Evolutionary conservation across 2,113 vertebrate genomes (phyloP).

Genomic region (Phylloscopus whistleri): DNA sequence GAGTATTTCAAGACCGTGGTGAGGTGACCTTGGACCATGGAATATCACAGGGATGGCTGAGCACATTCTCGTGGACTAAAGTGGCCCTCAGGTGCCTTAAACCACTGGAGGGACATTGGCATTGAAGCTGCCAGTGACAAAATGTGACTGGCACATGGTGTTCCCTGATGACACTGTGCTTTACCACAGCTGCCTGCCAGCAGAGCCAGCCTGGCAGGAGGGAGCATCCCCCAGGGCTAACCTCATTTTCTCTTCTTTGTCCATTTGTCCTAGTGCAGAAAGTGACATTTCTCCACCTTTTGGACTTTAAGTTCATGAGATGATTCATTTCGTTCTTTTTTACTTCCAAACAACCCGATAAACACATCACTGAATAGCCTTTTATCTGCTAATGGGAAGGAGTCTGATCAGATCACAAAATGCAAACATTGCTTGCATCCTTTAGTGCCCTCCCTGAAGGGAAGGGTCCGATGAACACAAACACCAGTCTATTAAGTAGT

Average conservation of each 20-base stretch:
- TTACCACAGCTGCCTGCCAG: neutral
- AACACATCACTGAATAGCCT: neutral
- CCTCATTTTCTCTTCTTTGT: neutral
- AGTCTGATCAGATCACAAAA: conserved; percentile 15
- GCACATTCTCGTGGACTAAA: neutral
- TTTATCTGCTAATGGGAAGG: neutral
- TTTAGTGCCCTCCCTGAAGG: neutral
- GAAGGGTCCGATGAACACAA: neutral
- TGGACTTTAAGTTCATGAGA: neutral
- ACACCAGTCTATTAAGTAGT: neutral
- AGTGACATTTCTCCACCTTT: neutral
- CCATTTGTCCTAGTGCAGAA: neutral
- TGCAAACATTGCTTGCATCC: neutral
- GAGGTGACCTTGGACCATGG: neutral
- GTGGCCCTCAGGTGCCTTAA: neutral
- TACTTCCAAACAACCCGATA: neutral
- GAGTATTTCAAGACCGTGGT: neutral
- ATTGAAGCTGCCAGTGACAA: neutral
- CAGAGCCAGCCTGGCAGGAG: neutral
- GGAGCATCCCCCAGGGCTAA: neutral
- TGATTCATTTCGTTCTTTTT: neutral
- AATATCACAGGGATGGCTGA: neutral
- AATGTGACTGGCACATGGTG: neutral
- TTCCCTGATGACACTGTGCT: neutral
- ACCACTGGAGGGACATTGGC: neutral